Conservation (phyloP, 2,113 vertebrate species). For the Chunga burmeisteri region DNA sequence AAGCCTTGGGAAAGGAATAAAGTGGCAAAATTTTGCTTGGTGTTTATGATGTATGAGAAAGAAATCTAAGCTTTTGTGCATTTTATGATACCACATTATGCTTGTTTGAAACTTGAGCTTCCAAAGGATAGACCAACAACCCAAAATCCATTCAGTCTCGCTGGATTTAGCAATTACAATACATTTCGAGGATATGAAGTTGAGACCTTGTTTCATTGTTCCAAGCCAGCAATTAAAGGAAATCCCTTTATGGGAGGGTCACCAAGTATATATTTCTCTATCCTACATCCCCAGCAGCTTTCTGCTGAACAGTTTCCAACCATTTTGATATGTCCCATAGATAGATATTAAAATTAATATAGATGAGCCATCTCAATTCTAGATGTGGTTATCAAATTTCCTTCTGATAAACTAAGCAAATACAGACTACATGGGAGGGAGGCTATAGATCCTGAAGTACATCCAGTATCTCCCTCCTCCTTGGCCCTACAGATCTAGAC, state of each 20-base stretch:
- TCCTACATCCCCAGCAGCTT: not conserved
- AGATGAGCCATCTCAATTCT: not conserved
- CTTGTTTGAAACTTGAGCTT: not conserved
- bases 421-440: not conserved
- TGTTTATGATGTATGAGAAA: not conserved
- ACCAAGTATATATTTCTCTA: not conserved
- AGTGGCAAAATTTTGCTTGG: not conserved
- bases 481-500: not conserved
- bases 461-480: not conserved
- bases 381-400: not conserved
- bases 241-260: not conserved
- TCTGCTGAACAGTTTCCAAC: not conserved
- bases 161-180: not conserved
- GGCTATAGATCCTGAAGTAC: not conserved
- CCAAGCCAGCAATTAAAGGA: not conserved
- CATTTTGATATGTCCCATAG: not conserved
- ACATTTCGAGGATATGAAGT: not conserved
- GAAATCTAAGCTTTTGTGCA: not conserved
- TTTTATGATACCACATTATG: not conserved
- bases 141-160: not conserved
- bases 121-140: not conserved
- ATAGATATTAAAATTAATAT: not conserved
- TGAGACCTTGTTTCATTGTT: not conserved
- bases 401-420: not conserved
- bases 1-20: not conserved